Conservation (phyloP, 1,140 invertebrate genomes). For the Pachypeltis micranthus region DNA sequence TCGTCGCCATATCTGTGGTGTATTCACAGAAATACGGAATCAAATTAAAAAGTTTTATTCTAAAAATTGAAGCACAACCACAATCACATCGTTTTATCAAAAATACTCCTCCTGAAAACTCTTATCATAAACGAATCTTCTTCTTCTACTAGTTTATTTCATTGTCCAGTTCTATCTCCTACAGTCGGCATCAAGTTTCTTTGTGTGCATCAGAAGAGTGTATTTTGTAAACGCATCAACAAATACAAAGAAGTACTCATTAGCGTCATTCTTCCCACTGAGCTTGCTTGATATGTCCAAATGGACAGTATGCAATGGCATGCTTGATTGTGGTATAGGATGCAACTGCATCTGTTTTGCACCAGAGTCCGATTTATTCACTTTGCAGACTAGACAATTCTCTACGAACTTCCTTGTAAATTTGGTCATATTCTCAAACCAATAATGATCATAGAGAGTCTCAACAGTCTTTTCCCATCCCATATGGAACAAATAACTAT, state of each 20-base stretch:
- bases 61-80: too few species aligned
- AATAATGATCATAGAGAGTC: background rate
- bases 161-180: too few species aligned
- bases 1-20: too few species aligned
- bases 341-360: slow-evolving; percentile 13
- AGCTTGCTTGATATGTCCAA: slow-evolving; percentile 13
- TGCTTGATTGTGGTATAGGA: slow-evolving; percentile 3
- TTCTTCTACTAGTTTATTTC: too few species aligned
- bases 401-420: slow-evolving; percentile 12
- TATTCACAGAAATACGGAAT: too few species aligned
- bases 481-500: background rate
- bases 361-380: slow-evolving; percentile 1
- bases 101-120: too few species aligned
- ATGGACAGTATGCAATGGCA: slow-evolving; percentile 5
- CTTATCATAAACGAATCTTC: too few species aligned
- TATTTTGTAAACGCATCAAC: background rate
- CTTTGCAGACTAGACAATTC: slow-evolving; percentile 13
- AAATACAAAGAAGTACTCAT: background rate
- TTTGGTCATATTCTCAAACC: slow-evolving; percentile 15
- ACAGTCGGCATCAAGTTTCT: too few species aligned
- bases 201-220: too few species aligned
- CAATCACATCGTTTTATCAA: too few species aligned
- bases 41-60: too few species aligned
- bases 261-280: slow-evolving; percentile 4
- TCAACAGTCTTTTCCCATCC: background rate